Evolutionary conservation across 2,888 invertebrate species (phyloP).

Genomic region (Anticlea derivata): DNA sequence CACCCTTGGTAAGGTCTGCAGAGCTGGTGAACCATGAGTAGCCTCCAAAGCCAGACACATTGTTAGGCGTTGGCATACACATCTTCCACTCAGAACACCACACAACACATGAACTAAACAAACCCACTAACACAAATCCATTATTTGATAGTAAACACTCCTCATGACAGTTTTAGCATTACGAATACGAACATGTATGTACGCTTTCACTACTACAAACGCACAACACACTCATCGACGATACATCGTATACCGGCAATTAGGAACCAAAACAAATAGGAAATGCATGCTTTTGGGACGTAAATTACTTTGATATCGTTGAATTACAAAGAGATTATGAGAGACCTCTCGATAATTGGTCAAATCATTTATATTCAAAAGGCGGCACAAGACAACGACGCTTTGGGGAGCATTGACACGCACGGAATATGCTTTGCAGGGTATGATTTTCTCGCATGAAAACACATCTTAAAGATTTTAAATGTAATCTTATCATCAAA

Average conservation of each 20-base stretch:
- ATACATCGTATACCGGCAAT: conserved; percentile 59
- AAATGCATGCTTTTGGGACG: conserved; percentile 44
- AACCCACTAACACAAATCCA: conserved; percentile 73
- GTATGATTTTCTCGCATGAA: conserved; percentile 38
- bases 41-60: conserved; percentile 81
- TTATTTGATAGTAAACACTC: conserved; percentile 78
- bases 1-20: conserved; percentile 77
- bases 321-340: conserved; percentile 47
- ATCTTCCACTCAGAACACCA: conserved; percentile 58
- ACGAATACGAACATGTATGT: conserved; percentile 74
- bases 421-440: conserved; percentile 57
- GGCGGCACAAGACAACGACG: conserved; percentile 78
- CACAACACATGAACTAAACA: conserved; percentile 63
- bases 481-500: conserved; percentile 38
- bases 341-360: conserved; percentile 56
- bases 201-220: conserved; percentile 80
- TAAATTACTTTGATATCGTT: conserved; percentile 38
- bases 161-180: conserved; percentile 81
- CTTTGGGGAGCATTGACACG: conserved; percentile 71
- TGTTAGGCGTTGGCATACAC: conserved; percentile 83
- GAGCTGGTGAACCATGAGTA: conserved; percentile 81
- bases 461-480: conserved; percentile 45
- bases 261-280: conserved; percentile 40
- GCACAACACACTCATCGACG: conserved; percentile 74
- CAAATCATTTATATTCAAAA: conserved; percentile 66